Base-by-base conservation (phyloP, 2,888 invertebrate genomes). In the Nemotelus nigrinus region DNA sequence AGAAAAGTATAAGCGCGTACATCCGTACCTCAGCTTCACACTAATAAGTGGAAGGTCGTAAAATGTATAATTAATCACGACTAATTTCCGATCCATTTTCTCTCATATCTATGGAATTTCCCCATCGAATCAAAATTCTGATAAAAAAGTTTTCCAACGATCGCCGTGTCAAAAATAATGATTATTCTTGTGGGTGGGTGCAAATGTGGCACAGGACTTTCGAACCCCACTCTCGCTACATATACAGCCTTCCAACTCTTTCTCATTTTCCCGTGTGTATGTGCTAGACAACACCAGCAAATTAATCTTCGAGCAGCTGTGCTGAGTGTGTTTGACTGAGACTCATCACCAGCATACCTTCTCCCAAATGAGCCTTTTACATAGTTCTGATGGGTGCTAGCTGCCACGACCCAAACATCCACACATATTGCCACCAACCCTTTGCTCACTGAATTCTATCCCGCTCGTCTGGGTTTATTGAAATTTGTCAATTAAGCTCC, bases 401-500 rank as follows among this genome's bases (percentile, higher is more conserved):
- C 60, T 60, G 53, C 60, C 39, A 2, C 64, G 2, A 64, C 64
- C 39, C 43, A 64, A 64, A 64, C 41, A 43, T 25, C 25, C 43
- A 64, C 39, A 41, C 7, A 43, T 2, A 64, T 60, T 41, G 8
- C 45, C 4, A 8, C 45, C 43, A 3, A 7, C 41, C 43, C 10
- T 10, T 50, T 50, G 43, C 63, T 2, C 63, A 45, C 63, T 74
- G 71, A 57, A 78, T 77, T 77, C 68, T 60, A 41, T 41, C 48
- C 6, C 47, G 60, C 10, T 60, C 47, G 41, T 77, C 79, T 79
- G 77, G 79, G 80, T 80, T 78, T 78, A 79, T 79, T 80, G 81
- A 81, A 82, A 80, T 81, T 81, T 79, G 80, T 80, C 81, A 81
- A 81, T 82, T 82, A 81, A 81, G 81, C 79, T 81, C 78, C 81